Evolutionary conservation across 2,113 vertebrate species (phyloP).

Genomic region (Ceyx margarethae): DNA sequence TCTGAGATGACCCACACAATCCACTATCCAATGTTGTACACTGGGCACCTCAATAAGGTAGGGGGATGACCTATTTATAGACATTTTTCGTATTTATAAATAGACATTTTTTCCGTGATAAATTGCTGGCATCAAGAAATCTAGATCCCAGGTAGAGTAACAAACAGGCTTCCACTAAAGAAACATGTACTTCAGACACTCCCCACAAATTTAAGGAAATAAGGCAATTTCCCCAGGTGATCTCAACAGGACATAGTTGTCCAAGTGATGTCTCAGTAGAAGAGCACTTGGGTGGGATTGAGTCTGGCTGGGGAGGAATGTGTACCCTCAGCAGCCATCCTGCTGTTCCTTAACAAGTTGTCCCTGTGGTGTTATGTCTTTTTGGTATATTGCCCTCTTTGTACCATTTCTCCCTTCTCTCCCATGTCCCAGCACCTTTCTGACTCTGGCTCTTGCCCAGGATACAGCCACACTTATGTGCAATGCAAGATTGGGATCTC

Average conservation of each 20-base stretch:
- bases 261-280: neutral
- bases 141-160: neutral
- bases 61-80: neutral
- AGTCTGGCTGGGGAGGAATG: neutral
- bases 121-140: neutral
- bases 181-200: neutral
- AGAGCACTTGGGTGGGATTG: accelerated
- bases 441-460: neutral
- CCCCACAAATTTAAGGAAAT: neutral
- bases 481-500: neutral
- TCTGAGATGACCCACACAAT: neutral
- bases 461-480: neutral
- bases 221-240: neutral
- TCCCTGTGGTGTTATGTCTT: neutral
- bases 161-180: neutral
- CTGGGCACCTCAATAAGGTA: neutral
- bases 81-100: neutral
- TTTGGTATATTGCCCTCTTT: neutral
- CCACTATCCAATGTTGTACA: neutral
- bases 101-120: neutral
- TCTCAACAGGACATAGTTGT: neutral
- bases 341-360: neutral
- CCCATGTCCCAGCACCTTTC: neutral
- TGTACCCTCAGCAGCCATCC: neutral
- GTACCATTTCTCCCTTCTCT: neutral